Percentiles rank a stretch among this genome's conserved stretches.
These are phyloP conservation scores for Apostichopus leukothele DNA, from an alignment of 53 echinoderm and acorn worm species.

Conservation along the genomic window DNA sequence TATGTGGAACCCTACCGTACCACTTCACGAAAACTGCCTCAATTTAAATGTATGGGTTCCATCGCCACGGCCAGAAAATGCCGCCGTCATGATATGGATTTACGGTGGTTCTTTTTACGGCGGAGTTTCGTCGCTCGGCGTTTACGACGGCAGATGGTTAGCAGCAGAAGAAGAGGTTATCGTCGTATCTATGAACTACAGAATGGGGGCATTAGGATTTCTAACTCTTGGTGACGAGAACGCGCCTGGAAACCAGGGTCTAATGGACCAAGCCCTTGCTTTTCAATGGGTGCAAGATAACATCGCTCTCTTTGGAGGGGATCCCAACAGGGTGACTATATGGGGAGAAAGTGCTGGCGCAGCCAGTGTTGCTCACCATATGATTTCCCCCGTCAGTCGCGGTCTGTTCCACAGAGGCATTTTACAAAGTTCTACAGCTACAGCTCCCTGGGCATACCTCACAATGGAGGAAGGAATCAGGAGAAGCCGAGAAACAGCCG, in stretches of 20 bases:
- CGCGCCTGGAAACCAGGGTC: constrained; percentile 86
- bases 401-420: constrained; percentile 75
- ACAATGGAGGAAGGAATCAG: constrained; percentile 73
- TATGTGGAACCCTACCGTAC: constrained; percentile 86
- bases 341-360: constrained; percentile 96
- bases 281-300: constrained; percentile 94
- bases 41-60: constrained; percentile 93
- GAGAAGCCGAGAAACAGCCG: constrained; percentile 62
- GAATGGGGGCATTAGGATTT: constrained; percentile 82
- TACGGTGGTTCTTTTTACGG: constrained; percentile 73
- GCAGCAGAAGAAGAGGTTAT: constrained; percentile 81
- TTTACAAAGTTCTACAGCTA: constrained; percentile 75
- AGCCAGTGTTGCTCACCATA: constrained; percentile 77
- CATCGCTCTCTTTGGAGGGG: constrained; percentile 77
- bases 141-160: constrained; percentile 85
- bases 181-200: constrained; percentile 93
- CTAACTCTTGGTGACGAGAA: constrained; percentile 62
- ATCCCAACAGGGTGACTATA: constrained; percentile 80
- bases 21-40: constrained; percentile 78
- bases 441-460: constrained; percentile 77
- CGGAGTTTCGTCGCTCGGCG: constrained; percentile 83
- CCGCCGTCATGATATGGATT: constrained; percentile 89
- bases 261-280: constrained; percentile 79
- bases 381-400: constrained; percentile 76
- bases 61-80: constrained; percentile 72